These are phyloP conservation scores for Amphiura filiformis DNA, from an alignment of 35 echinoderm and acorn worm species.

Conservation along the genomic window DNA sequence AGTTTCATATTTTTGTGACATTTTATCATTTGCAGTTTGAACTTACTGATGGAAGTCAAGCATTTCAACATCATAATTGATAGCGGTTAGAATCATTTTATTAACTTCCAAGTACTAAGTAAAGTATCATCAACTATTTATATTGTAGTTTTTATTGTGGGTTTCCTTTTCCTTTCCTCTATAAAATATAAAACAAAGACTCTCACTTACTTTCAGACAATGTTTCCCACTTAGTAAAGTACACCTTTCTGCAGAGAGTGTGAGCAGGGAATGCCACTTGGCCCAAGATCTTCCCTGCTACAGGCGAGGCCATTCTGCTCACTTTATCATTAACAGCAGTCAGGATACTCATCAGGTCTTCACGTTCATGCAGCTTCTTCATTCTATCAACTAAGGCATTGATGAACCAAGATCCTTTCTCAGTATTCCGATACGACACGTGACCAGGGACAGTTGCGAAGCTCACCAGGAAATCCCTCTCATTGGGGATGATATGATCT, in stretches of 20 bases:
- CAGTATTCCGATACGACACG: constrained; percentile 27
- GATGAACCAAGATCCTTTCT: constrained; percentile 17
- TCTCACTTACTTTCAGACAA: no score
- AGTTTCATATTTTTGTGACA: no score
- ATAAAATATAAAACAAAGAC: no score
- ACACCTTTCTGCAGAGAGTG: not conserved
- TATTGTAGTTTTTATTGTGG: no score
- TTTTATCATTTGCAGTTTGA: no score
- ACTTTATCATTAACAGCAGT: not conserved
- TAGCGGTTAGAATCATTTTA: no score
- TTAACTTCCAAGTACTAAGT: no score
- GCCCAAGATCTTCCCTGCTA: not conserved
- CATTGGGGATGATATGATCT: no score
- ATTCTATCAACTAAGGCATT: constrained; percentile 23
- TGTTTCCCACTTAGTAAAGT: not conserved
- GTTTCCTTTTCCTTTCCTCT: no score
- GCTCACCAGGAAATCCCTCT: constrained; percentile 31
- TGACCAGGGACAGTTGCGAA: constrained; percentile 30
- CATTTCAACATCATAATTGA: no score
- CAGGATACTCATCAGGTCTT: not conserved
- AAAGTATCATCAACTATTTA: no score
- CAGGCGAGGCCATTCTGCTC: not conserved
- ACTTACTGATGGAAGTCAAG: no score
- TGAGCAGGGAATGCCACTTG: not conserved
- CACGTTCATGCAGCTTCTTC: not conserved